Percentiles rank a stretch among this genome's conserved stretches.
Evolutionary conservation across 1,140 invertebrate genomes (phyloP).

Genomic region (Drosophila rhopaloa): DNA sequence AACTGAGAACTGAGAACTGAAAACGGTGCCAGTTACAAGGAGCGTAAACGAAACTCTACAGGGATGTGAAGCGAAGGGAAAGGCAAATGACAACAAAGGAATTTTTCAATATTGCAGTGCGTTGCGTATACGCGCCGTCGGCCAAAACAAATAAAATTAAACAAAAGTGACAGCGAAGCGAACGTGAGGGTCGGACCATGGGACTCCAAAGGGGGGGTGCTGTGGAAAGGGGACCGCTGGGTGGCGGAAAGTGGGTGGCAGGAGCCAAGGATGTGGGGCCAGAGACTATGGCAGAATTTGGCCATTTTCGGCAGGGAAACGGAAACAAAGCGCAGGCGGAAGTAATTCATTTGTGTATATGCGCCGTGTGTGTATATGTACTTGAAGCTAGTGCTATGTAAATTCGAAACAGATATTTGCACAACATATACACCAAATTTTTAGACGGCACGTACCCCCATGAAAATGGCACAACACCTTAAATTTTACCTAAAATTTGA

Average conservation of each 20-base stretch:
- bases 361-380: conserved; percentile 30
- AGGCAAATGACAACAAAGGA: conserved; percentile 75
- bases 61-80: conserved; percentile 3
- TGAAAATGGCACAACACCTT: background rate
- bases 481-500: background rate
- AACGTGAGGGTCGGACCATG: conserved; percentile 20
- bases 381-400: conserved; percentile 49
- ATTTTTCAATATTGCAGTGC: conserved; percentile 78
- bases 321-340: conserved; percentile 73
- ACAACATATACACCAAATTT: conserved; percentile 33
- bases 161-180: conserved; percentile 65
- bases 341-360: conserved; percentile 71
- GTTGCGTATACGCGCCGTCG: conserved; percentile 74
- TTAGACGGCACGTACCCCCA: background rate
- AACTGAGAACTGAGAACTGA: background rate
- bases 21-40: conserved; percentile 14
- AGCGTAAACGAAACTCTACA: conserved; percentile 6
- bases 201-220: background rate
- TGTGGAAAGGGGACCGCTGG: background rate
- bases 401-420: conserved; percentile 42
- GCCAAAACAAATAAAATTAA: conserved; percentile 79
- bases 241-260: background rate
- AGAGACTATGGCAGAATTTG: conserved; percentile 43
- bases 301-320: conserved; percentile 55
- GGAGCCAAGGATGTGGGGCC: conserved; percentile 21